Evolutionary conservation across 2,113 vertebrate species (phyloP), one percentile per base, ranked within the genome.

Genomic region (Nycticebus coucang): DNA sequence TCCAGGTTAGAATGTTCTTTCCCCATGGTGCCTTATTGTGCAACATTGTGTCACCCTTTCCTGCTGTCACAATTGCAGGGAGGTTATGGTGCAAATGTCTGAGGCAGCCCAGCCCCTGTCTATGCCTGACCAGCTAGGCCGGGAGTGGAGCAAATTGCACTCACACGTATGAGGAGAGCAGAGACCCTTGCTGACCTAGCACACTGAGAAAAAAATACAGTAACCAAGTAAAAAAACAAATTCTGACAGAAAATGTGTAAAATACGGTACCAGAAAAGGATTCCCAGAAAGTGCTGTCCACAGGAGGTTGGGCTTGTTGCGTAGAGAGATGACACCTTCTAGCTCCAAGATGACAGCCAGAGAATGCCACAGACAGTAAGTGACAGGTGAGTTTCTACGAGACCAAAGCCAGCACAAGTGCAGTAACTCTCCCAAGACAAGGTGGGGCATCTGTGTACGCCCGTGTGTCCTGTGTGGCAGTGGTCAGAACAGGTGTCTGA

Each of bases 21-120:
- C 82, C 37, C 1, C 50, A 28, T 33, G 21, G 22, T 22, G 4
- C 26, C 2, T 5, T 3, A 0, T 50, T 35, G 30, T 41, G 26
- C 59, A 62, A 13, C 28, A 71, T 69, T 30, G 53, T 60, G 18
- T 62, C 37, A 74, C n/a, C 62, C 78, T 92, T 50, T 74, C 86
- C 89, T 69, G 19, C 88, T 90, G 77, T 83, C 26, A 95, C 57
- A 87, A 18, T 86, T 30, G 68, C 6, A 2, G 57, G 86, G 87
- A 93, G 74, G 68, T 22, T 89, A 89, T 80, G 84, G 92, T 89
- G 82, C 94, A 88, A 21, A 93, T 77, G 95, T 84, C 71, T 93
- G 37, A 7, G 95, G 97, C 57, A 74, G 85, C 93, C 96, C 92
- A 72, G 21, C 9, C 1, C 26, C 64, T 7, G n/a, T 80, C 24